Base-by-base conservation (phyloP, 1,140 invertebrate species). In the Eurosta solidaginis region DNA sequence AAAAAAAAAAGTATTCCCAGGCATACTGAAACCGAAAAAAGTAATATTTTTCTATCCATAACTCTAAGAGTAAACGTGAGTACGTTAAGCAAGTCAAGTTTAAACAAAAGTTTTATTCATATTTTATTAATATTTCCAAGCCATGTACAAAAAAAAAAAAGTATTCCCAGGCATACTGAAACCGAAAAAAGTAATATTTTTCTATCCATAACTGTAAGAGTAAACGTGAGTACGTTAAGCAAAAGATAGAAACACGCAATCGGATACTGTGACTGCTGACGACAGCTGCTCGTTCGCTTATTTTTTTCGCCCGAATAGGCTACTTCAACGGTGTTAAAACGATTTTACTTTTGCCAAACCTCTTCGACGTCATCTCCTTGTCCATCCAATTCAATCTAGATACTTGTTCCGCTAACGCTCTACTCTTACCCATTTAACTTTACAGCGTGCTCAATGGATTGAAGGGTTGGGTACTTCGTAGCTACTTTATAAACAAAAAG, bases 191-290 rank as follows among this genome's bases (percentile, higher is more conserved):
- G n/a, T n/a, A n/a, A n/a, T n/a, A n/a, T n/a, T n/a, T n/a, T n/a
- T n/a, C n/a, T n/a, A n/a, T n/a, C n/a, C n/a, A n/a, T n/a, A n/a
- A n/a, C n/a, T n/a, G n/a, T n/a, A n/a, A n/a, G n/a, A n/a, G n/a
- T n/a, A n/a, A n/a, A n/a, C n/a, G n/a, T n/a, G n/a, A n/a, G n/a
- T n/a, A n/a, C n/a, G n/a, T n/a, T n/a, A 22, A 59, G 22, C 2
- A 7, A 10, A n/a, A 42, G 33, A 1, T n/a, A 29, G 33, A 17
- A 36, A 7, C 59, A 68, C 59, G 59, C 59, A 40, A 68, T 68
- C 33, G 59, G 59, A 68, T 68, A 33, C 59, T 68, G 59, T 36
- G 33, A 68, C 33, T 63, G 59, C 59, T 63, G 59, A 3, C 59
- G 59, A 68, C 59, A 68, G 59, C 59, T 68, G 52, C 52, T 54